phyloP scores from a whole-genome alignment of 2,113 vertebrate species.

The Catharus bicknelli region DNA sequence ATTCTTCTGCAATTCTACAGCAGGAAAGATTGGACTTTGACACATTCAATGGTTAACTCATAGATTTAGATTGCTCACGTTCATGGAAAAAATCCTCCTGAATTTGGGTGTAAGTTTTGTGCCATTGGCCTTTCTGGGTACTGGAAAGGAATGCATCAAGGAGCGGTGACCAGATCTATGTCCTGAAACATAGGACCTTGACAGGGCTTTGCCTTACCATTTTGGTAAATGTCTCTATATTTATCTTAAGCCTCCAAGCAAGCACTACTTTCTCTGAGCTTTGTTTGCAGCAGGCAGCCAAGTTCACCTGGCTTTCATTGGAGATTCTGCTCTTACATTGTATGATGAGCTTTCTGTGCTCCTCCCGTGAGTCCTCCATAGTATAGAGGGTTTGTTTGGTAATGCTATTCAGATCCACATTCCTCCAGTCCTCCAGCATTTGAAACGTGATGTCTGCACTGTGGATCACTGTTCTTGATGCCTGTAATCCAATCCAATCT shows the following conservation, averaged over 20 bases:
- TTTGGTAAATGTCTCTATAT: background rate
- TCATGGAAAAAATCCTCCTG: background rate
- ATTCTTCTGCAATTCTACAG: background rate
- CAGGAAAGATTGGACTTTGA: background rate
- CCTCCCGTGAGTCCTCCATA: conserved; percentile 95
- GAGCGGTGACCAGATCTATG: background rate
- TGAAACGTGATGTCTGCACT: conserved; percentile 99
- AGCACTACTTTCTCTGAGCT: background rate
- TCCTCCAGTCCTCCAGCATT: conserved; percentile 99
- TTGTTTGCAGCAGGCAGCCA: background rate
- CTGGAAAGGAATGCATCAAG: background rate
- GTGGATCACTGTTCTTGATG: conserved; percentile 98
- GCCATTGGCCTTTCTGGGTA: background rate
- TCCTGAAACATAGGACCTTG: background rate
- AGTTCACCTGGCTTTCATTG: background rate
- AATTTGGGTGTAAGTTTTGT: background rate
- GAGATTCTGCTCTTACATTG: conserved; percentile 83
- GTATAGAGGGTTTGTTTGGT: conserved; percentile 99
- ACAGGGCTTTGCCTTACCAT: background rate
- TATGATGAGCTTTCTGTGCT: conserved; percentile 93
- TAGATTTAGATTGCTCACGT: background rate
- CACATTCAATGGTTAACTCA: background rate
- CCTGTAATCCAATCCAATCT: conserved; percentile 79
- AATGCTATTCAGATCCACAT: conserved; percentile 98
- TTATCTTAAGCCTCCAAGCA: background rate